Evolutionary conservation across 2,888 invertebrate species (phyloP).

Genomic region (Lasioglossum marginatum): DNA sequence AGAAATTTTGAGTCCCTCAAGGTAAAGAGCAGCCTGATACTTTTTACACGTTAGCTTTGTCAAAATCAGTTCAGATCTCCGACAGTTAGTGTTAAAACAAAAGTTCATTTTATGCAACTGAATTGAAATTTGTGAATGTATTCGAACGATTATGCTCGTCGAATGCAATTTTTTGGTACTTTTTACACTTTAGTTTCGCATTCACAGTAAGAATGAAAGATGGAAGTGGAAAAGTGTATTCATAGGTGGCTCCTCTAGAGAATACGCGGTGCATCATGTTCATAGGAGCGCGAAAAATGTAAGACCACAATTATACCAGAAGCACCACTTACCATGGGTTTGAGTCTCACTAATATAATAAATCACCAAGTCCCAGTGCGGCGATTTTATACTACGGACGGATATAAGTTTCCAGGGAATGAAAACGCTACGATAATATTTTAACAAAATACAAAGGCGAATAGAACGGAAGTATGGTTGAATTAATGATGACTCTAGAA

Average conservation of each 20-base stretch:
- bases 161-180: neutral
- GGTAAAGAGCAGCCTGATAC: too few species aligned
- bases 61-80: too few species aligned
- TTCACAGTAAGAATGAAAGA: neutral
- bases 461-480: neutral
- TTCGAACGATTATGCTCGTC: neutral
- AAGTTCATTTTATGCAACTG: too few species aligned
- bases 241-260: neutral
- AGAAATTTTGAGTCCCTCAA: too few species aligned
- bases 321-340: slow-evolving; percentile 19
- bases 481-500: neutral
- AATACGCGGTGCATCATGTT: neutral
- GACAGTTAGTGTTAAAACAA: too few species aligned
- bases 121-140: too few species aligned
- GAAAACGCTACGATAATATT: neutral
- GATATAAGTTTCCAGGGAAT: slow-evolving; percentile 32
- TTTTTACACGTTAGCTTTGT: too few species aligned
- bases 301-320: slow-evolving; percentile 25
- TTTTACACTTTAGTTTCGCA: neutral
- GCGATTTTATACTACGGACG: slow-evolving; percentile 33
- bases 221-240: neutral
- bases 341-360: slow-evolving; percentile 43
- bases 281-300: neutral
- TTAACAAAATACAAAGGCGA: slow-evolving; percentile 9
- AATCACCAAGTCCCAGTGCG: slow-evolving; percentile 40